phyloP scores from a whole-genome alignment of 1,140 invertebrate species.

The Cydia amplana region DNA sequence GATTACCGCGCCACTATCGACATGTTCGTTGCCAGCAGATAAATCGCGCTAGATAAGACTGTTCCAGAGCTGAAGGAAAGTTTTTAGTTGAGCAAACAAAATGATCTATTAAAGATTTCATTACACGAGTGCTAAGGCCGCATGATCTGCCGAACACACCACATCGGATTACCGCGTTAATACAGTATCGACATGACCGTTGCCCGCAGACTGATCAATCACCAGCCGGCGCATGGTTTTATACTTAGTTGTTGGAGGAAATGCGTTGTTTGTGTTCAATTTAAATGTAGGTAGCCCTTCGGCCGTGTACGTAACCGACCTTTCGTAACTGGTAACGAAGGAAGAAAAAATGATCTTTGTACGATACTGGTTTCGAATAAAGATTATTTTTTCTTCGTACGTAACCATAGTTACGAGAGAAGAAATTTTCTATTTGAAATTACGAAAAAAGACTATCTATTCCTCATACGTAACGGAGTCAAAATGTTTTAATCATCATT shows the following conservation, averaged over 20 bases:
- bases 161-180: background rate
- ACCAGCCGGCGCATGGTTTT: background rate
- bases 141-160: background rate
- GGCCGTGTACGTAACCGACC: no score
- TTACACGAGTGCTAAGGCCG: background rate
- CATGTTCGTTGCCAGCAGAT: background rate
- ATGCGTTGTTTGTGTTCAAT: background rate
- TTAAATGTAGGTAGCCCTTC: background rate
- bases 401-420: no score
- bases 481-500: no score
- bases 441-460: no score
- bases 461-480: no score
- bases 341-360: no score
- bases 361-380: no score
- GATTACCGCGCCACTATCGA: background rate
- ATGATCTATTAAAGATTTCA: background rate
- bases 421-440: no score
- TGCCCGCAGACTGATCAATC: background rate
- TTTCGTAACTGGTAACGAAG: no score
- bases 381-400: no score
- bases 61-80: no score
- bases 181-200: background rate
- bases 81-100: no score
- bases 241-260: background rate
- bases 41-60: background rate